Percentiles rank a stretch among this genome's conserved stretches.
Evolutionary conservation across 2,888 invertebrate genomes (phyloP).

Genomic region (Carterocephalus palaemon): DNA sequence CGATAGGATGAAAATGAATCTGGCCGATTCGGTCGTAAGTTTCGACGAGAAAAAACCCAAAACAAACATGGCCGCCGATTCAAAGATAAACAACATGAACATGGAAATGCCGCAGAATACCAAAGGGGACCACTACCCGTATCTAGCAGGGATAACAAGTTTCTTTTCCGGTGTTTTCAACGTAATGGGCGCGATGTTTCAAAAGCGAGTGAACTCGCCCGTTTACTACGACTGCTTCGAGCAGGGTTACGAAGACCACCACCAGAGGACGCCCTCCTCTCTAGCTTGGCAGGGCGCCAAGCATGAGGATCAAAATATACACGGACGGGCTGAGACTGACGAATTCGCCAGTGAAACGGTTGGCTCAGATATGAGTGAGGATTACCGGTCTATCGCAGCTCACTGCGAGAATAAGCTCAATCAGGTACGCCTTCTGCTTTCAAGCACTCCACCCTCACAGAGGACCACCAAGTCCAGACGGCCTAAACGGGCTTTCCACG

Average conservation of each 20-base stretch:
- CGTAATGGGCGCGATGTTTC: constrained; percentile 56
- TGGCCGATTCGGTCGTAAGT: constrained; percentile 58
- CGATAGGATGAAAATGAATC: constrained; percentile 62
- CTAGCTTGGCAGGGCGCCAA: constrained; percentile 56
- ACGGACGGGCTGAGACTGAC: constrained; percentile 42
- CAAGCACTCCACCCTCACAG: constrained; percentile 35
- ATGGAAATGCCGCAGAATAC: constrained; percentile 29
- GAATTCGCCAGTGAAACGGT: constrained; percentile 38
- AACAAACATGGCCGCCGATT: constrained; percentile 28
- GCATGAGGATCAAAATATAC: constrained; percentile 55
- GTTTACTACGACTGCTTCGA: constrained; percentile 51
- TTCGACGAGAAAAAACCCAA: constrained; percentile 32
- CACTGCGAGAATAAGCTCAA: constrained; percentile 61
- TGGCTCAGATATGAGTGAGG: constrained; percentile 48
- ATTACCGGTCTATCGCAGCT: constrained; percentile 48
- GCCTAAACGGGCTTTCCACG: constrained; percentile 51
- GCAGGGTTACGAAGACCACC: constrained; percentile 32
- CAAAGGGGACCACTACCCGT: constrained; percentile 38
- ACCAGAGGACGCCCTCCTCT: constrained; percentile 44
- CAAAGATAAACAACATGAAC: constrained; percentile 26
- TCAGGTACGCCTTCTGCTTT: constrained; percentile 48
- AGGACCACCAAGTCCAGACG: constrained; percentile 37
- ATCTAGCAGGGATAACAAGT: constrained; percentile 50
- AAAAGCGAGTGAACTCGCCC: constrained; percentile 45
- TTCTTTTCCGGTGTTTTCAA: constrained; percentile 62